Base-by-base conservation (phyloP, 2,797 vertebrate species). In the Scomberomorus guttatus region DNA sequence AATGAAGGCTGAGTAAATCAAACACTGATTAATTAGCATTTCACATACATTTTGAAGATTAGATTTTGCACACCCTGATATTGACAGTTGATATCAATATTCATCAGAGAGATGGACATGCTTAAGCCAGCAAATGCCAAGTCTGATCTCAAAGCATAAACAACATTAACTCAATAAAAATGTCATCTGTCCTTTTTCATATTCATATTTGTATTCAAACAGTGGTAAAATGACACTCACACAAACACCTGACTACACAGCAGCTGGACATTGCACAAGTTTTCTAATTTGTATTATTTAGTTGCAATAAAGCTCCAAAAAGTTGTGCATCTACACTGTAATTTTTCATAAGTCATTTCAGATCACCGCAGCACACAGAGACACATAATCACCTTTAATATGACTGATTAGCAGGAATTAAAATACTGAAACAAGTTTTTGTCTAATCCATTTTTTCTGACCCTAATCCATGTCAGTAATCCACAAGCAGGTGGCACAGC, bases 131-230 rank as follows among this genome's bases (percentile, higher is more conserved):
- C 44, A 82, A 76, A 79, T 69, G 59, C 73, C 72, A 72, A 42
- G 44, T 64, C 17, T 39, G 46, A 59, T 10, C 22, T 55, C 20
- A 27, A 60, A 77, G 39, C n/a, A 70, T 29, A 6, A n/a, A 74
- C 70, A 62, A 50, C 6, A n/a, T 50, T 8, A 52, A 82, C 67
- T 69, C 25, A 29, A 65, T 75, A 57, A 44, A 72, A 63, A 48
- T 8, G 0, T 34, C 25, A 46, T 12, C 37, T 18, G 9, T 11
- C 10, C 29, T 25, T 62, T 58, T 64, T 24, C 27, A 29, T 24
- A 37, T 54, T 58, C 25, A 63, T 39, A 39, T 34, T 8, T 24
- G 29, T 32, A 32, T 60, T 77, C 54, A 69, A 60, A 65, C 48
- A 60, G 39, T 56, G 17, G 27, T 12, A 6, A 54, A 46, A 61